These are phyloP conservation scores for Oligia fasciuncula DNA, from an alignment of 2,888 invertebrate genomes.

Conservation along the genomic window DNA sequence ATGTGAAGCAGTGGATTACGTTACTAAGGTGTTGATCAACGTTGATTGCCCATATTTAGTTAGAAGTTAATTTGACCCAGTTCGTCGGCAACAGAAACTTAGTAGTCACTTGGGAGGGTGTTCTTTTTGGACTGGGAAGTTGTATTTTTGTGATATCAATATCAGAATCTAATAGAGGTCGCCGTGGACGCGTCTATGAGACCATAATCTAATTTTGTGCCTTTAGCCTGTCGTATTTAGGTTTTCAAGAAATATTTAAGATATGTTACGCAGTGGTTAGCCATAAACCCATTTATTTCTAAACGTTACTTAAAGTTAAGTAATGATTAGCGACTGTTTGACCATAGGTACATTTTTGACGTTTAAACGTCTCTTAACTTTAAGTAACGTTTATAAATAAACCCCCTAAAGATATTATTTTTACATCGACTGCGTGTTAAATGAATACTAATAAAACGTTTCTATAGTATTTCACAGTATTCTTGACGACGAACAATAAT, in stretches of 20 bases:
- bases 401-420: neutral
- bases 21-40: neutral
- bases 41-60: neutral
- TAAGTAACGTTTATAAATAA: no score
- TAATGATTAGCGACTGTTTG: no score
- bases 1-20: neutral
- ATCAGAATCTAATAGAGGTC: neutral
- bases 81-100: neutral
- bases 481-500: neutral
- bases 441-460: neutral
- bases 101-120: no score
- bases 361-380: no score
- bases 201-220: neutral
- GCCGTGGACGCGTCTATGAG: no score
- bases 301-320: no score
- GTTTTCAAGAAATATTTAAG: neutral
- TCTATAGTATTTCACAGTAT: neutral
- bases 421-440: neutral
- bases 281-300: no score
- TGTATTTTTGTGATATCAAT: neutral
- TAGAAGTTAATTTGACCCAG: conserved; percentile 6
- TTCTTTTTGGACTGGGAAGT: neutral
- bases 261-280: neutral
- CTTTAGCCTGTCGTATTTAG: no score
- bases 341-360: no score